phyloP scores from a whole-genome alignment of 2,113 vertebrate genomes.

The Myiagra hebetior region DNA sequence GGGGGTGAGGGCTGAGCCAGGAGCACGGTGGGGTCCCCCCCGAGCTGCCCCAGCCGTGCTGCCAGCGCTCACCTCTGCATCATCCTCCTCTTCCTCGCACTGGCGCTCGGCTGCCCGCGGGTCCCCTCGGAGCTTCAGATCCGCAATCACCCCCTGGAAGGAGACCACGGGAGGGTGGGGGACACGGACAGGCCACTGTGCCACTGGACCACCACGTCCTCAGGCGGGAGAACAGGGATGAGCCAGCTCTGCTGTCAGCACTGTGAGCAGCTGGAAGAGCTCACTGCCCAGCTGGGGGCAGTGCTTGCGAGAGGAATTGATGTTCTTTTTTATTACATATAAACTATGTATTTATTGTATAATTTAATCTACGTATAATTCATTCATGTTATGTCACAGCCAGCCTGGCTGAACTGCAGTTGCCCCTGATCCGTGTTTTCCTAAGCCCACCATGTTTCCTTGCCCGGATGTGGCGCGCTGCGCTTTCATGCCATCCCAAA shows the following conservation, averaged over 20 bases:
- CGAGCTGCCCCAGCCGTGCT: rapidly evolving
- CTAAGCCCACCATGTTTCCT: not conserved
- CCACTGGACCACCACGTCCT: rapidly evolving
- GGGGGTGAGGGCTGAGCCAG: not conserved
- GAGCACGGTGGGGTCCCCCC: rapidly evolving
- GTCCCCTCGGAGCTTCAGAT: conserved; percentile 82
- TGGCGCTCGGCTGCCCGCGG: conserved; percentile 77
- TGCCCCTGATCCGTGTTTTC: not conserved
- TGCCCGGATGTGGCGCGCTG: rapidly evolving
- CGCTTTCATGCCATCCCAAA: not conserved
- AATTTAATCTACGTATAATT: not conserved
- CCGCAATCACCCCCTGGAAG: conserved; percentile 84
- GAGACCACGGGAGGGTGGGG: rapidly evolving
- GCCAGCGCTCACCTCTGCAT: conserved; percentile 77
- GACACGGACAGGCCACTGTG: rapidly evolving
- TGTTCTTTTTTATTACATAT: rapidly evolving
- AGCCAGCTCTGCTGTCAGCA: not conserved
- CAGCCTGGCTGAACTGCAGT: not conserved
- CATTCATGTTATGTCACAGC: not conserved
- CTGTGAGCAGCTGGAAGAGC: not conserved
- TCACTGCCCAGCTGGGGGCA: not conserved
- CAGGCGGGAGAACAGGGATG: not conserved
- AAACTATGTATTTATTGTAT: not conserved
- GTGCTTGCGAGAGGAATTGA: not conserved
- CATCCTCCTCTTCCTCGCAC: conserved; percentile 89